Conservation (phyloP, 2,113 vertebrate species). For the Platichthys flesus region DNA sequence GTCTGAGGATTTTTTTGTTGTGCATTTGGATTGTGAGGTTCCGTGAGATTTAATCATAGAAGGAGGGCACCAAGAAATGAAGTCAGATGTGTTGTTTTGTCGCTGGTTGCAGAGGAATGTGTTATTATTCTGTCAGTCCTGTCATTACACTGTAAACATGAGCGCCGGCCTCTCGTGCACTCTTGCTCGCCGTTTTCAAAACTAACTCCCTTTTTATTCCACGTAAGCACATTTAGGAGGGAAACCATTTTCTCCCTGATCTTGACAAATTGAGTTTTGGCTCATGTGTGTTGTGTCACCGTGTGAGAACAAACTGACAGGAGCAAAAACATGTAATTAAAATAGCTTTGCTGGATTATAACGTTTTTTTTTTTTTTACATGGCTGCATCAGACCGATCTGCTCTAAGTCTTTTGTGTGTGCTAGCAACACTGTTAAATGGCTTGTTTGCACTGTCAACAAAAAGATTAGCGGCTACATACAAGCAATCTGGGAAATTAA, state of each 20-base stretch:
- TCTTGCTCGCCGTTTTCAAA: neutral
- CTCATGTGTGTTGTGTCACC: neutral
- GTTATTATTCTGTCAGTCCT: neutral
- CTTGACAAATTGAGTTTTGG: neutral
- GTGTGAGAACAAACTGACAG: constrained; percentile 33
- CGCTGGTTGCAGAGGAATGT: neutral
- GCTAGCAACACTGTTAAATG: constrained; percentile 11
- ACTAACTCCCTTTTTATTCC: neutral
- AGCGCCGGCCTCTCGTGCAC: neutral
- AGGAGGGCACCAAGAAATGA: no score
- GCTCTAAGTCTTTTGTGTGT: constrained; percentile 7
- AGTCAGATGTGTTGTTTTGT: neutral
- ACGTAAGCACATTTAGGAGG: neutral
- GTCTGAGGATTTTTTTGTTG: neutral
- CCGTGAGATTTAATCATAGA: no score
- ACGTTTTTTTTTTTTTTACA: constrained; percentile 15
- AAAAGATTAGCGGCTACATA: constrained; percentile 2
- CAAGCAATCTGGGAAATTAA: neutral
- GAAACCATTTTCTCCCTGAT: neutral
- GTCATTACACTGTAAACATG: neutral
- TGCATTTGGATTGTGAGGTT: neutral
- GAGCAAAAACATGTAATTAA: constrained; percentile 34
- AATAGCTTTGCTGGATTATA: constrained; percentile 35
- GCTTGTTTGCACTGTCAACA: constrained; percentile 21
- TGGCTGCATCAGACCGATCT: neutral